Percentiles rank a stretch among this genome's conserved stretches.
These are phyloP conservation scores for Pteronura brasiliensis DNA, from an alignment of 2,113 vertebrate genomes.

Conservation along the genomic window DNA sequence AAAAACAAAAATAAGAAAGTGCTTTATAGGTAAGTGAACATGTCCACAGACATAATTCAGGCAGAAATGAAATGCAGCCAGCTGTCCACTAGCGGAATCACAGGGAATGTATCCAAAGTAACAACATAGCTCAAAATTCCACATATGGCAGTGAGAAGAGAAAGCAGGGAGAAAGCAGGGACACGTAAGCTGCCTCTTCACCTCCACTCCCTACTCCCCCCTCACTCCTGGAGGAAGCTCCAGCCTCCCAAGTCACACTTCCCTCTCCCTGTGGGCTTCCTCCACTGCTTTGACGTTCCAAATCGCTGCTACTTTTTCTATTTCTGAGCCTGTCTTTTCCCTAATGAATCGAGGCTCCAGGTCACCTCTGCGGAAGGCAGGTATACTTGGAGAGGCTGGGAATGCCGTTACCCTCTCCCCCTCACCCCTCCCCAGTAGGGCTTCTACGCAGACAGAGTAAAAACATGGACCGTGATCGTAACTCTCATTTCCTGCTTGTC, in stretches of 20 bases:
- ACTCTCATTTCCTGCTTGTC: not conserved
- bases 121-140: not conserved
- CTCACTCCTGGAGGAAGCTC: not conserved
- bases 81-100: not conserved
- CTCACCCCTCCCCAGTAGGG: not conserved
- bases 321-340: not conserved
- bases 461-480: rapidly evolving
- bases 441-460: not conserved
- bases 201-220: not conserved
- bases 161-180: not conserved
- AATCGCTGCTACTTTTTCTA: not conserved
- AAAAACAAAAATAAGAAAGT: not conserved
- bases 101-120: not conserved
- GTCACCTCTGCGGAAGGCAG: not conserved
- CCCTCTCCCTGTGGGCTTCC: not conserved
- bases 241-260: not conserved
- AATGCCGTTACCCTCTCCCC: not conserved
- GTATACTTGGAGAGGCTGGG: no score
- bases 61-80: not conserved
- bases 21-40: not conserved
- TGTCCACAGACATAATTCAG: not conserved
- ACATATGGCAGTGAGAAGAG: not conserved
- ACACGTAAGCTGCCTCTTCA: not conserved
- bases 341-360: not conserved
- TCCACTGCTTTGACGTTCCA: not conserved